Base-by-base conservation (phyloP, 1,140 invertebrate genomes). In the Euschistus heros region DNA sequence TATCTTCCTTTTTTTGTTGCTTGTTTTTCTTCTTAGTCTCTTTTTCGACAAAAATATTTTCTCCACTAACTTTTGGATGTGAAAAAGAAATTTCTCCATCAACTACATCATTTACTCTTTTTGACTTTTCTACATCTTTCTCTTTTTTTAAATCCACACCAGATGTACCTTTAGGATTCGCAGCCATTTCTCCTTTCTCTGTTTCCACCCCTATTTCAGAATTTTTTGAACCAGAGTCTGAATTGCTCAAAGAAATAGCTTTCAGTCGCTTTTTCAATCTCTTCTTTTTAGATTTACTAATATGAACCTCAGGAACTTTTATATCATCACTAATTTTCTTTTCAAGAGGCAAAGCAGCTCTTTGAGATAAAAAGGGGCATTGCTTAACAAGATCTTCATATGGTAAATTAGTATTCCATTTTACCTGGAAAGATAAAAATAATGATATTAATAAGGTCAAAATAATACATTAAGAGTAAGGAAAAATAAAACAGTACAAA, bases 381-480 rank as follows among this genome's bases (percentile, higher is more conserved):
- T 57, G 18, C 13, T 57, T 57, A 17, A 57, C 54, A 4, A 57
- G 54, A 57, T 57, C 54, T 24, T 57, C 54, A 57, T 57, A 57
- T 24, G 54, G 15, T 13, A 57, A 22, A 57, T 26, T 26, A 6
- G 20, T 26, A 24, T 22, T 22, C 54, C 54, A 57, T 5, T 20
- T 17, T 14, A 57, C 54, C 54, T 57, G 18, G 0, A 27, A 57
- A 50, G 3, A 18, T 15, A 14, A 15, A 2, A 50, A 50, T 6
- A 10, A 37, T 37, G 33, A 37, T 37, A 37, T 37, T 1, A 37
- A 4, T 10, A 6, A 37, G 10, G 33, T 6, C 6, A 10, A 10
- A 37, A 1, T 37, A 37, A 37, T 10, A 37, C 33, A 37, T 37
- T 6, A 37, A 13, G 1, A 6, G 13, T 13, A 37, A 37, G 13